Conservation (phyloP, 2,113 vertebrate genomes). For the Riparia riparia region DNA sequence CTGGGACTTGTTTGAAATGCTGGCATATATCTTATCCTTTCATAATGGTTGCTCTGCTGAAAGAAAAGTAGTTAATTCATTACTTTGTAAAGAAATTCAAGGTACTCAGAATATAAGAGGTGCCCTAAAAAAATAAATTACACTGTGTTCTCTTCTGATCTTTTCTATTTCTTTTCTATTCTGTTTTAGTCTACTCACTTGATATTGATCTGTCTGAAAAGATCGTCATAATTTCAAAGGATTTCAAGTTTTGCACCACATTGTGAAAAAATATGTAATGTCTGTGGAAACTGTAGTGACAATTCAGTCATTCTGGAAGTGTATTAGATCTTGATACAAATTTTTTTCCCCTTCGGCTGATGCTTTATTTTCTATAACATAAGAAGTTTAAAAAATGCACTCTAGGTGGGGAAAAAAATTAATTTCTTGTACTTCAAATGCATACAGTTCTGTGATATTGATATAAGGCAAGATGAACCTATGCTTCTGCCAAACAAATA, state of each 20-base stretch:
- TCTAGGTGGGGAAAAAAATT: not conserved
- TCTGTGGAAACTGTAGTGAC: not conserved
- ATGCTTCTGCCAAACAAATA: constrained; percentile 24
- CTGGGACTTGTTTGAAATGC: not conserved
- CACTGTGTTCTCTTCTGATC: not conserved
- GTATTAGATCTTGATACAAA: not conserved
- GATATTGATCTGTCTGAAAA: not conserved
- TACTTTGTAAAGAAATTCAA: constrained; percentile 20
- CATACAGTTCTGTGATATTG: not conserved
- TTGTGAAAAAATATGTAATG: not conserved
- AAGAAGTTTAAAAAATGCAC: not conserved
- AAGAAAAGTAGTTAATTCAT: not conserved
- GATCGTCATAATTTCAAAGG: not conserved
- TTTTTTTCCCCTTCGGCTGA: not conserved
- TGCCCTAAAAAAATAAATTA: not conserved
- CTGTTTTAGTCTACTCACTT: not conserved
- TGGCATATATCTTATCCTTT: not conserved
- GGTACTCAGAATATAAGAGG: not conserved
- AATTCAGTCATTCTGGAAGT: not conserved
- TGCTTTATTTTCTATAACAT: not conserved
- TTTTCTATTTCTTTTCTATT: not conserved
- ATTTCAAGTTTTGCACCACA: not conserved
- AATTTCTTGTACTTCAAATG: constrained; percentile 10
- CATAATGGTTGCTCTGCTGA: not conserved
- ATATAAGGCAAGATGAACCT: not conserved